phyloP scores from a whole-genome alignment of 2,113 vertebrate species.

The Indri indri region DNA sequence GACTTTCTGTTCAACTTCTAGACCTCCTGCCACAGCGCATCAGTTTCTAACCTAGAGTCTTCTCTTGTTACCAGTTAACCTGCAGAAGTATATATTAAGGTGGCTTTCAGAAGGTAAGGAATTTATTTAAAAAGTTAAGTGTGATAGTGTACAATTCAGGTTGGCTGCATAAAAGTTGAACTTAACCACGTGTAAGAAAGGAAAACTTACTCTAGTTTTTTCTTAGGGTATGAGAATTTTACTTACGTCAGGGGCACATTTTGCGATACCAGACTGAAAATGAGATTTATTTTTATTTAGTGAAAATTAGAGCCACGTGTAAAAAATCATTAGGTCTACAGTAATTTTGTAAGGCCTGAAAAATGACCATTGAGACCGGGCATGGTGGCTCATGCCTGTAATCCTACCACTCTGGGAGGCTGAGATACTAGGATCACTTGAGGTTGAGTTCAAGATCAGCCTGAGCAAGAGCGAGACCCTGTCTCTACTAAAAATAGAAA shows the following conservation, averaged over 20 bases:
- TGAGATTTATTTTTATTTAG: background rate
- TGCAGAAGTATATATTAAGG: background rate
- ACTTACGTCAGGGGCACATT: background rate
- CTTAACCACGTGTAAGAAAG: background rate
- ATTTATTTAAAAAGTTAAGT: background rate
- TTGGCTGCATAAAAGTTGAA: background rate
- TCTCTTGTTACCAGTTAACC: background rate
- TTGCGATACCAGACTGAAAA: background rate
- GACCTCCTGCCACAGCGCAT: background rate
- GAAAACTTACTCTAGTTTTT: background rate
- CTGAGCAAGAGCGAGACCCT: too few relatives aligned
- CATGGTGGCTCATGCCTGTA: too few relatives aligned
- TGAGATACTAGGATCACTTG: too few relatives aligned
- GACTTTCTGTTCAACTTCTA: slow-evolving; percentile 18
- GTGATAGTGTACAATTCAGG: background rate
- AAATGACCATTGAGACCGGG: background rate
- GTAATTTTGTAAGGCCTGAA: background rate
- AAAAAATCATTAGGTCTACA: background rate
- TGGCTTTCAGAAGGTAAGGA: background rate
- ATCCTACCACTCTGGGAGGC: too few relatives aligned
- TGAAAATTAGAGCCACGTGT: background rate
- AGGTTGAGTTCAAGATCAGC: too few relatives aligned
- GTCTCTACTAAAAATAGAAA: too few relatives aligned
- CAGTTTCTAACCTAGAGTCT: background rate
- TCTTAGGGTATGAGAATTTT: background rate